Percentiles rank a stretch among this genome's conserved stretches.
These are phyloP conservation scores for Corythornis cristatus DNA, from an alignment of 2,113 vertebrate species.

Conservation along the genomic window DNA sequence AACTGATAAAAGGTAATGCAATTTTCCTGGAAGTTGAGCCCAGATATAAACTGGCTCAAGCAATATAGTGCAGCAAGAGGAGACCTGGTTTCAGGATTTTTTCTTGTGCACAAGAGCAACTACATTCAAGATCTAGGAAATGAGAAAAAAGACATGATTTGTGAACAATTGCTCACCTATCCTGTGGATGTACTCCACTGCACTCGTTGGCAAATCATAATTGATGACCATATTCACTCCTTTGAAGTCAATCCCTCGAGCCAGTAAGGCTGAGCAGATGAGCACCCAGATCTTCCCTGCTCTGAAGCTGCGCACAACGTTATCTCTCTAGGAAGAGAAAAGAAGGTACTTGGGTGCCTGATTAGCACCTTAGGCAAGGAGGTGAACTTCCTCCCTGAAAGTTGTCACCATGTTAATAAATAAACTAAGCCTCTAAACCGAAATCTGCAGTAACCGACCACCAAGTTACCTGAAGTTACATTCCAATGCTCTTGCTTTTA, in stretches of 20 bases:
- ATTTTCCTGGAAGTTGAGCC: not conserved
- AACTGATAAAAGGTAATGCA: not conserved
- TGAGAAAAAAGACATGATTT: not conserved
- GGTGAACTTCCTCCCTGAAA: not conserved
- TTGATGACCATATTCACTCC: slow-evolving; percentile 96
- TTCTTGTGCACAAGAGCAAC: not conserved
- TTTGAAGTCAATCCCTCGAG: slow-evolving; percentile 97
- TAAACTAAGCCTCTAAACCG: not conserved
- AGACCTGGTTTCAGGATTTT: not conserved
- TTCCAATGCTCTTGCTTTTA: not conserved
- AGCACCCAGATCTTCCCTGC: slow-evolving; percentile 97
- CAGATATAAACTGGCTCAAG: not conserved
- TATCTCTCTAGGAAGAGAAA: slow-evolving; percentile 85
- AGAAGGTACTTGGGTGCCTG: not conserved
- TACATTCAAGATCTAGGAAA: not conserved
- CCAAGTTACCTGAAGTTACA: not conserved
- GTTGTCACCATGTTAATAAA: not conserved
- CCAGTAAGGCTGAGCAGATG: slow-evolving; percentile 93
- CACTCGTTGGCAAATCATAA: slow-evolving; percentile 93
- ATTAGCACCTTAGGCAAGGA: not conserved
- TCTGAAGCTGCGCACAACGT: slow-evolving; percentile 90
- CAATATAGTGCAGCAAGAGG: not conserved
- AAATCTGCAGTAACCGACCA: not conserved
- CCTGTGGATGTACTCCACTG: slow-evolving; percentile 95
- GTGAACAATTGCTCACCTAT: slow-evolving; percentile 81